Conservation (phyloP, 2,113 vertebrate species). For the Melanerpes aurifrons region DNA sequence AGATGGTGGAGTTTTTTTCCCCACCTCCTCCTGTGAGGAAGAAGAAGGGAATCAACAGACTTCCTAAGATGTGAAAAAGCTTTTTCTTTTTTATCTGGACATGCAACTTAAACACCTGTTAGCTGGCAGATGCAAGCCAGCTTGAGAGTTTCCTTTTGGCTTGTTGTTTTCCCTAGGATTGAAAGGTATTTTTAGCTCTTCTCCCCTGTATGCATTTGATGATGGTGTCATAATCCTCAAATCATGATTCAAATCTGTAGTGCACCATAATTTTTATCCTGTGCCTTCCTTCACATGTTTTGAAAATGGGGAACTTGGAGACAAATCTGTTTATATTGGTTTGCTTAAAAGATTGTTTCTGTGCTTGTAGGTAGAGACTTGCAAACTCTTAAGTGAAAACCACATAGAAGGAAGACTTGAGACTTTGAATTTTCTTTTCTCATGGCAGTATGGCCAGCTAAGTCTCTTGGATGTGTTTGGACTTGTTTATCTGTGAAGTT, state of each 20-base stretch:
- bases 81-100: neutral
- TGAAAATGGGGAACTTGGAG: neutral
- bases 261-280: neutral
- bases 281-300: neutral
- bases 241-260: neutral
- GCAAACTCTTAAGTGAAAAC: neutral
- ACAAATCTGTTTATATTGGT: neutral
- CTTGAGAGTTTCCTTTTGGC: neutral
- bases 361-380: neutral
- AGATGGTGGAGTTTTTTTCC: neutral
- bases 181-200: neutral
- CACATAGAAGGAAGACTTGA: neutral
- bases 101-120: neutral
- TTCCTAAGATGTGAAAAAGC: neutral
- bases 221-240: neutral
- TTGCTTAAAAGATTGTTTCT: slow-evolving; percentile 3
- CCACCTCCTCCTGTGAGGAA: neutral
- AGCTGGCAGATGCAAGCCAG: neutral
- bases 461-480: neutral
- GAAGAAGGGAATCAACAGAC: neutral
- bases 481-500: neutral
- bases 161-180: neutral
- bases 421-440: neutral
- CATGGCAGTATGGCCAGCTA: neutral
- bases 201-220: neutral